These are phyloP conservation scores for Sciurus vulgaris DNA, from an alignment of 2,797 vertebrate genomes.

Conservation along the genomic window DNA sequence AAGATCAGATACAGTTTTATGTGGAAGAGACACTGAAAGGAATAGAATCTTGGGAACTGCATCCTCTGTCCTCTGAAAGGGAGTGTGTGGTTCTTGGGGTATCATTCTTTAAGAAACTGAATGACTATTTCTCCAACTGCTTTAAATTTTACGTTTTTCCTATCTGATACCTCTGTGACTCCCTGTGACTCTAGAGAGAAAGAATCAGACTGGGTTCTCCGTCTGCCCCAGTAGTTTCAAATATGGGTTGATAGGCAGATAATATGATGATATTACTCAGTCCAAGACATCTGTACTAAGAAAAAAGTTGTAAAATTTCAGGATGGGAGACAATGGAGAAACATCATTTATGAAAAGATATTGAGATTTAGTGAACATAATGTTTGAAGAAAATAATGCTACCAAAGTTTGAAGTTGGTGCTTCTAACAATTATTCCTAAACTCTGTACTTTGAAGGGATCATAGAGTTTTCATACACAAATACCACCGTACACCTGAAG, in stretches of 20 bases:
- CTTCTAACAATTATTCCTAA: not conserved
- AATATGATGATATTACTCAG: not conserved
- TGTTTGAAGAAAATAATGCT: not conserved
- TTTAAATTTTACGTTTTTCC: not conserved
- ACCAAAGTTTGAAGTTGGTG: not conserved
- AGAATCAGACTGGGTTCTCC: not conserved
- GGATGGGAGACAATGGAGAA: not conserved
- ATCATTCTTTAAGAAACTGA: not conserved
- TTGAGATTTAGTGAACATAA: not conserved
- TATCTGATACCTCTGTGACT: not conserved
- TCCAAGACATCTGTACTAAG: not conserved
- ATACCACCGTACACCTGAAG: not conserved
- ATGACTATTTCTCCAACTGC: not conserved
- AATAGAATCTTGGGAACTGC: not conserved
- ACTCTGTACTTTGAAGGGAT: not conserved
- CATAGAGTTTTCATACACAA: not conserved
- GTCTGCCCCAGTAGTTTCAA: not conserved
- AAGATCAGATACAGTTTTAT: not conserved
- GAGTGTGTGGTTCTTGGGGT: not conserved
- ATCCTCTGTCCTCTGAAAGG: no score
- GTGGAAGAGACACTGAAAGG: not conserved
- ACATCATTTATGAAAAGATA: not conserved
- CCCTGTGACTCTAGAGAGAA: not conserved
- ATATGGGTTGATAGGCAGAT: not conserved
- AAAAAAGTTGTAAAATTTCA: not conserved